Evolutionary conservation across 2,888 invertebrate genomes (phyloP), one percentile per base, ranked within the genome.

Genomic region (Hanleya hanleyi): DNA sequence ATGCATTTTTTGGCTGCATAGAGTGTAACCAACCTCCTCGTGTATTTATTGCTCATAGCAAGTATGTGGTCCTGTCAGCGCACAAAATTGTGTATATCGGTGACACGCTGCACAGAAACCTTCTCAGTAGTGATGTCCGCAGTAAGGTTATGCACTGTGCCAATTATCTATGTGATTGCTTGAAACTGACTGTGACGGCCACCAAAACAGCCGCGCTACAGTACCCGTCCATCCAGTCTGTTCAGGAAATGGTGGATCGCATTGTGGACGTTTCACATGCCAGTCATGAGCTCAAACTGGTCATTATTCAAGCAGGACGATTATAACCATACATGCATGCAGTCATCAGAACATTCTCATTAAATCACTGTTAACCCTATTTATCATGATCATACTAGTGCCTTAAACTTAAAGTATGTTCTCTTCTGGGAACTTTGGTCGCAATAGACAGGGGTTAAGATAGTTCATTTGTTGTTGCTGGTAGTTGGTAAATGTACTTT

Each of bases 11-110:
- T 64, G 93, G 95, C 84, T 96, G 96, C 5, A 95, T 98, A 50
- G 96, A 97, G 86, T 95, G 95, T 91, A 97, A 97, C 86, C 96
- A 97, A 89, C 97, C 97, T 49, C 98, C 98, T 0, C 96, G 96
- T 91, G 95, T 92, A 67, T 97, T 97, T 91, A 94, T 98, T 68
- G 96, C 96, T 18, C 96, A 97, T 89, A 96, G 96, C 69, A 98
- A 98, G 91, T 97, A 97, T 91, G 97, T 98, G 12, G 96, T 98
- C 41, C 93, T 98, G 66, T 96, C 96, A 89, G 97, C 97, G 35
- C 97, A 98, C 88, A 95, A 97, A 89, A 93, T 98, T 86, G 96
- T 98, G 29, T 95, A 96, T 88, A 97, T 97, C 76, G 97, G 97
- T 67, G 98, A 98, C 91, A 96, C 96, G 66, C 95, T 98, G 36